Conservation (phyloP, 2,888 invertebrate genomes). For the Ernsta delagoae region DNA sequence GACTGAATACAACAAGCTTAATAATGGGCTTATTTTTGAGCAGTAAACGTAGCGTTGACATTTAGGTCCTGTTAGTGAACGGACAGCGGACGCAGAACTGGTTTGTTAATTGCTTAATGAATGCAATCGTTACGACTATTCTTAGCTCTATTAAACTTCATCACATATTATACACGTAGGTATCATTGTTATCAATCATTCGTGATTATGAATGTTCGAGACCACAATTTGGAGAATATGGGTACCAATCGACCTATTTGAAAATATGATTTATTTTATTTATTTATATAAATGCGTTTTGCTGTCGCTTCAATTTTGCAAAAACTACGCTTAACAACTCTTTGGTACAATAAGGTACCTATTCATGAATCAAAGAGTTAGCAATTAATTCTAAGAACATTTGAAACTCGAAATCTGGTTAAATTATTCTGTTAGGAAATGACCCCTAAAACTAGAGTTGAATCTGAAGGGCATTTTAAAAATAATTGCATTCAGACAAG, state of each 20-base stretch:
- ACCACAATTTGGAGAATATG: neutral
- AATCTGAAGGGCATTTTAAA: neutral
- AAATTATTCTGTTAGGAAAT: neutral
- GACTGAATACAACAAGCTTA: too few relatives aligned
- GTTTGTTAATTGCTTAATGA: slow-evolving; percentile 24
- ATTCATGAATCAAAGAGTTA: too few relatives aligned
- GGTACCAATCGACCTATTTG: too few relatives aligned
- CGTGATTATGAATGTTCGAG: neutral
- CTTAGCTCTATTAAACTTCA: slow-evolving; percentile 1
- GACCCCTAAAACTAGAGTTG: neutral
- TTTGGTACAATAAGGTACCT: too few relatives aligned
- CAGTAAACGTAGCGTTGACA: slow-evolving; percentile 17
- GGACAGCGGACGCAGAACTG: slow-evolving; percentile 18
- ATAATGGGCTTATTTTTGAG: neutral
- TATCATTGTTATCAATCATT: neutral
- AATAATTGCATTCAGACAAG: slow-evolving; percentile 15
- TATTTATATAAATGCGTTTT: too few relatives aligned
- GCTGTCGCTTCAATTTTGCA: too few relatives aligned
- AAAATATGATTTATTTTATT: too few relatives aligned
- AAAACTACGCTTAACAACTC: too few relatives aligned
- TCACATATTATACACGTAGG: neutral
- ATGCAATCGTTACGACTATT: slow-evolving; percentile 11
- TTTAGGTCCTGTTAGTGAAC: slow-evolving; percentile 30
- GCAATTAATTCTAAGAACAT: too few relatives aligned
- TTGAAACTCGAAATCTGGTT: too few relatives aligned